Evolutionary conservation across 2,113 vertebrate species (phyloP).

Genomic region (Hystrix cristata): DNA sequence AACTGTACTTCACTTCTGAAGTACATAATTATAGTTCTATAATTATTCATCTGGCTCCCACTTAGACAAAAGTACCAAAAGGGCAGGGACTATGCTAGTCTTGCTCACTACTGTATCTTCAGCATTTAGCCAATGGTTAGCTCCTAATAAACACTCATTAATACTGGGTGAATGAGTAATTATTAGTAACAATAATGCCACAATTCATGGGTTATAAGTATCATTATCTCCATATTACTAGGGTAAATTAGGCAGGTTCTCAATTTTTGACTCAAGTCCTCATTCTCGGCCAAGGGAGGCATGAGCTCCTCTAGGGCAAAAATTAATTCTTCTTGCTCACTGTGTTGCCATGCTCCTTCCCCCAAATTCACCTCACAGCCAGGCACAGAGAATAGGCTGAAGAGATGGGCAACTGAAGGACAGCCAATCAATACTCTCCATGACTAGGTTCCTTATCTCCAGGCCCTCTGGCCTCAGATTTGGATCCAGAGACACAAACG

Average conservation of each 20-base stretch:
- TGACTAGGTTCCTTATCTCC: neutral
- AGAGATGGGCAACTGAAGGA: neutral
- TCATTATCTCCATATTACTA: neutral
- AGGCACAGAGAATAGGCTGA: neutral
- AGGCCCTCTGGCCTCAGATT: neutral
- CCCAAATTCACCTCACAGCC: neutral
- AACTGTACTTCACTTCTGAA: constrained; percentile 10
- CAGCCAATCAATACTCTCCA: neutral
- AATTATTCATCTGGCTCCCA: neutral
- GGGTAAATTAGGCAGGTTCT: neutral
- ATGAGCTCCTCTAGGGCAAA: neutral
- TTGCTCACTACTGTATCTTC: neutral
- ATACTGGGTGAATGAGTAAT: neutral
- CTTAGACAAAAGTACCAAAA: neutral
- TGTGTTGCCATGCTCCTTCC: neutral
- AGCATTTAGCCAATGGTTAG: neutral
- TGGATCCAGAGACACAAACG: neutral
- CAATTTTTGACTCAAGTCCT: neutral
- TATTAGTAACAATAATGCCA: neutral
- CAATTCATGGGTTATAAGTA: neutral
- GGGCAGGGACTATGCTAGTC: neutral
- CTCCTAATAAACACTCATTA: neutral
- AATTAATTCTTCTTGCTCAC: constrained; percentile 1
- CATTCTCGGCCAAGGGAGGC: neutral
- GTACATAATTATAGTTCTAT: neutral